Base-by-base conservation (phyloP, 2,797 vertebrate species). In the Ibycter americanus region DNA sequence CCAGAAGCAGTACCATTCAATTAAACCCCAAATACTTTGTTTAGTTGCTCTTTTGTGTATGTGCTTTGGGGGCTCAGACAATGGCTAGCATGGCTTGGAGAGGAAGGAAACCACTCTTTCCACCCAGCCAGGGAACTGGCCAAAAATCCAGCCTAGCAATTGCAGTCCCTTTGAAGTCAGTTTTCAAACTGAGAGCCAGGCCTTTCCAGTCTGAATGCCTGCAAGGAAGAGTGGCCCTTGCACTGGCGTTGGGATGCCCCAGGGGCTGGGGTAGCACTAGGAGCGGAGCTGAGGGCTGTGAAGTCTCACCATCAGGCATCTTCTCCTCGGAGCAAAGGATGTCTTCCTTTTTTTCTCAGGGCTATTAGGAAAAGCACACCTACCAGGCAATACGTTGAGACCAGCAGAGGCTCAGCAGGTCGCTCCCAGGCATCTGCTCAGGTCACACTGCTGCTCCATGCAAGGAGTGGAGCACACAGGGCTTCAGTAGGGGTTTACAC, bases 91-190 rank as follows among this genome's bases (percentile, higher is more conserved):
- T 3, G 26, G 87, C 83, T n/a, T 68, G 87, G 38, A 65, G 84
- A 95, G 95, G 93, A 96, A 91, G 95, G 89, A 96, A 94, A 76
- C 78, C 4, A 2, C 32, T 87, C 83, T 93, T 96, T 93, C 93
- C 91, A 96, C 94, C 91, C 93, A 94, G 73, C 55, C 79, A 85
- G 78, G 51, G 90, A 92, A 73, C 49, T 3, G 0, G 93, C 95
- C 92, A 86, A 36, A 83, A 94, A 67, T 91, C 70, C 92, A 93
- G 67, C 77, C 81, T 73, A 74, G 77, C n/a, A 23, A 22, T 52
- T 62, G 42, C 79, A 86, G 66, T 81, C 40, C 12, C 74, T 87
- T 91, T 80, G 92, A 94, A 76, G 40, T 63, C 15, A 0, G 20
- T 34, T 83, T 86, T 67, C 29, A 82, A 72, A 46, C 0, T 11